phyloP scores from a whole-genome alignment of 2,888 invertebrate genomes.

The Ormyrus labotus region DNA sequence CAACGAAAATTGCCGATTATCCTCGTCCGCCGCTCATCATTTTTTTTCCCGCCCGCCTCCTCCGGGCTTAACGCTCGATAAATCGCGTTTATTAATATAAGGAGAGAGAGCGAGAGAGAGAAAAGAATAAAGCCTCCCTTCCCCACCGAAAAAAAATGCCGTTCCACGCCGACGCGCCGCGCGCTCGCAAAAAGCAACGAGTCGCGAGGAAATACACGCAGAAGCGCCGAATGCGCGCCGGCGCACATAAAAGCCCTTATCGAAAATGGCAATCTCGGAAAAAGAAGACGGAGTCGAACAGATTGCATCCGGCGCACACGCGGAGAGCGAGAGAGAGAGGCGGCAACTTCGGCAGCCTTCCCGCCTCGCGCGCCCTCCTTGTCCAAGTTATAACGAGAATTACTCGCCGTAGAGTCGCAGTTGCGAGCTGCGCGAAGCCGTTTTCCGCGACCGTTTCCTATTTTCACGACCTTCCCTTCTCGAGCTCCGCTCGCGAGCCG shows the following conservation, averaged over 20 bases:
- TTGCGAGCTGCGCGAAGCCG: background rate
- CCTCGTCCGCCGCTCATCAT: background rate
- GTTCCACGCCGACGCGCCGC: background rate
- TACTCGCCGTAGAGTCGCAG: constrained; percentile 59
- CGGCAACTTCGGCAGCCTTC: background rate
- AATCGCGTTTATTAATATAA: constrained; percentile 48
- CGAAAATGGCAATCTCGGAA: constrained; percentile 30
- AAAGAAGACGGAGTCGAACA: background rate
- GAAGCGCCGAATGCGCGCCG: background rate
- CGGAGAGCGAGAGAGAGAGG: background rate
- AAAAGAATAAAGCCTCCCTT: background rate
- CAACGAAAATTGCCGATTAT: constrained; percentile 52
- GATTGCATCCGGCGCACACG: constrained; percentile 19
- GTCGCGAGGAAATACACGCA: background rate
- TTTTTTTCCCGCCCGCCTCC: constrained; percentile 3
- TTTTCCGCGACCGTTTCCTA: constrained; percentile 43
- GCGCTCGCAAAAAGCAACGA: background rate
- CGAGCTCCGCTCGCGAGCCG: background rate
- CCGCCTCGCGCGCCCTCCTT: background rate
- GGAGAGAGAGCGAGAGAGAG: background rate
- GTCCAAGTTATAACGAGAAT: constrained; percentile 71
- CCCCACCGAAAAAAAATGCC: background rate
- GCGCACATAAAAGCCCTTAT: constrained; percentile 10
- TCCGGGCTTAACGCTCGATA: constrained; percentile 49
- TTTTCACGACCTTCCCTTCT: constrained; percentile 29